These are phyloP conservation scores for Apotomis capreana DNA, from an alignment of 2,888 invertebrate species.

Conservation along the genomic window DNA sequence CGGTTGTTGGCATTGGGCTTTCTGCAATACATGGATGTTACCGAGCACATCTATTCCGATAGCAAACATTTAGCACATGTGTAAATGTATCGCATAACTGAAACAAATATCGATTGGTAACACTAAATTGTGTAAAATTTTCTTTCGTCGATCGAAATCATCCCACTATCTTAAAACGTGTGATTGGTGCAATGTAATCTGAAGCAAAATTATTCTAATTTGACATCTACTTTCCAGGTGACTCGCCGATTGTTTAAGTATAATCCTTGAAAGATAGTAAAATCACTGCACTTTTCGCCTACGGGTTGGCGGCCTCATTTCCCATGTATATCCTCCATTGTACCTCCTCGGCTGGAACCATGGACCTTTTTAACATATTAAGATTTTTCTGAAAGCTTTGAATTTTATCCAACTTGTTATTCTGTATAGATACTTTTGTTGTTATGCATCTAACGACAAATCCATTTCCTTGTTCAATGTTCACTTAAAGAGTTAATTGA, in stretches of 20 bases:
- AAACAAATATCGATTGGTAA: conserved; percentile 66
- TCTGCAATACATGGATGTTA: conserved; percentile 63
- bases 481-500: too few species aligned
- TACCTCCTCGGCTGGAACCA: conserved; percentile 54
- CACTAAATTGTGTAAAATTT: conserved; percentile 72
- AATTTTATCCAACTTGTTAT: not conserved
- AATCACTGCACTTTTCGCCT: conserved; percentile 77
- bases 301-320: conserved; percentile 67
- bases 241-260: conserved; percentile 81
- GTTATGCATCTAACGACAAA: too few species aligned
- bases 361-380: conserved; percentile 42
- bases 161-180: conserved; percentile 35
- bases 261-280: conserved; percentile 71
- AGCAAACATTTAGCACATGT: conserved; percentile 49
- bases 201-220: conserved; percentile 82
- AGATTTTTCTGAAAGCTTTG: not conserved
- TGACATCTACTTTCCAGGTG: conserved; percentile 83
- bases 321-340: conserved; percentile 47
- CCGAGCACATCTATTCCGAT: conserved; percentile 63
- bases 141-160: conserved; percentile 4
- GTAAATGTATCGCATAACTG: conserved; percentile 56
- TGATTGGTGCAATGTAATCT: conserved; percentile 74
- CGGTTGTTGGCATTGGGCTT: conserved; percentile 55
- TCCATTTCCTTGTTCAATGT: too few species aligned
- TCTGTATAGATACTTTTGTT: too few species aligned